Conservation (phyloP, 1,140 invertebrate species). For the Oncopodura yosiiana region DNA sequence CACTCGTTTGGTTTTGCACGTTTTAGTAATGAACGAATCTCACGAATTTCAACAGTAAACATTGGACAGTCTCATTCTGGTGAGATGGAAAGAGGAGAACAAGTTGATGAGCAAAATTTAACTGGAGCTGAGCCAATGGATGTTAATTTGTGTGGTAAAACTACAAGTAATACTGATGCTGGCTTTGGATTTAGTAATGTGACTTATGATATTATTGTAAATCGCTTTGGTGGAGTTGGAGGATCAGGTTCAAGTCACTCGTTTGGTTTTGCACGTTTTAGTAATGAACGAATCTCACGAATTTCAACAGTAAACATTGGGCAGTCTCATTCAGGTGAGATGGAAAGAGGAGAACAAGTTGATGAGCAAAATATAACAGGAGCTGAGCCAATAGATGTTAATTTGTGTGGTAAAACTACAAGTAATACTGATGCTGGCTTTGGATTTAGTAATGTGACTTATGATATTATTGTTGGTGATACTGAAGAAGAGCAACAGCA, state of each 20-base stretch:
- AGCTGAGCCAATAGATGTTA: slow-evolving; percentile 2
- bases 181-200: slow-evolving; percentile 20
- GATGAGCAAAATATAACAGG: slow-evolving; percentile 10
- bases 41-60: slow-evolving; percentile 29
- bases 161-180: slow-evolving; percentile 2
- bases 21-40: slow-evolving; percentile 30
- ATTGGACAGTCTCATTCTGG: slow-evolving; percentile 14
- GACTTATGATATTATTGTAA: slow-evolving; percentile 17
- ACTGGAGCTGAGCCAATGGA: neutral
- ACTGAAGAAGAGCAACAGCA: neutral
- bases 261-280: slow-evolving; percentile 31
- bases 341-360: slow-evolving; percentile 24
- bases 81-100: slow-evolving; percentile 17
- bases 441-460: slow-evolving; percentile 22
- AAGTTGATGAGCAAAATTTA: slow-evolving; percentile 28
- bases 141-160: slow-evolving; percentile 1
- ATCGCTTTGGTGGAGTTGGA: neutral
- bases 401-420: slow-evolving; percentile 3
- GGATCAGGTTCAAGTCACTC: slow-evolving; percentile 2
- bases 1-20: slow-evolving; percentile 31
- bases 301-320: slow-evolving; percentile 29
- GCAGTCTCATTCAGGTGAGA: neutral
- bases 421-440: slow-evolving; percentile 4
- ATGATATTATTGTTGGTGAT: slow-evolving; percentile 14
- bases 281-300: slow-evolving; percentile 30